Evolutionary conservation across 2,797 vertebrate genomes (phyloP), one percentile per base, ranked within the genome.

Genomic region (Enteromius radiatus): DNA sequence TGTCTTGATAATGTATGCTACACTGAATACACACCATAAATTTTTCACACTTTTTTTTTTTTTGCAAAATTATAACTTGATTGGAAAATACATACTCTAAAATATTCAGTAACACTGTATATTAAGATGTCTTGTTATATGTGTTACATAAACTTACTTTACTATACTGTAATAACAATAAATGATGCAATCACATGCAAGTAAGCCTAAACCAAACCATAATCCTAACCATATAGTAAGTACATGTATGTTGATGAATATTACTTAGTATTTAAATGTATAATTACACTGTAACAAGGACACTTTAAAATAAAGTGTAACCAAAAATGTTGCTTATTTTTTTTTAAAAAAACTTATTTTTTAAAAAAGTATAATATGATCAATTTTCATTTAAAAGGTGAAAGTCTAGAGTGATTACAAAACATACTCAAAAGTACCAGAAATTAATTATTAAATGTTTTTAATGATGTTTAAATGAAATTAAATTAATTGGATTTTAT

Each of bases 1-100:
- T 78, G 76, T 49, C 76, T 65, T 67, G 63, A 77, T 77, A 47
- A 45, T 64, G 41, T 54, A 54, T 73, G 5, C 17, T 73, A 49
- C 17, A 33, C 26, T 21, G 21, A 52, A 52, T 45, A 45, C 38
- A 45, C 38, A 8, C 10, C 5, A 69, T 28, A 26, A 2, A 28
- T 26, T 69, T 26, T 69, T 26, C 14, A 26, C 3, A 26, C 12
- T 47, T 43, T 69, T 43, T 43, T 41, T 38, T 10, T 43, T 5
- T 28, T 23, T 23, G 15, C 15, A 21, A 49, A 49, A 71, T 12
- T 31, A 21, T 9, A 31, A 17, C 17, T 49, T 33, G 17, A 10
- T 26, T 47, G 26, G 23, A 52, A 73, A 33, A n/a, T 2, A n/a
- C 10, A 52, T 47, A 28, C 19, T n/a, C 21, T 21, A 47, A 10